A percentile compares a stretch with the other conserved stretches of the same genome.
phyloP scores from a whole-genome alignment of 2,888 invertebrate genomes.

The Oxytorus armatus region DNA sequence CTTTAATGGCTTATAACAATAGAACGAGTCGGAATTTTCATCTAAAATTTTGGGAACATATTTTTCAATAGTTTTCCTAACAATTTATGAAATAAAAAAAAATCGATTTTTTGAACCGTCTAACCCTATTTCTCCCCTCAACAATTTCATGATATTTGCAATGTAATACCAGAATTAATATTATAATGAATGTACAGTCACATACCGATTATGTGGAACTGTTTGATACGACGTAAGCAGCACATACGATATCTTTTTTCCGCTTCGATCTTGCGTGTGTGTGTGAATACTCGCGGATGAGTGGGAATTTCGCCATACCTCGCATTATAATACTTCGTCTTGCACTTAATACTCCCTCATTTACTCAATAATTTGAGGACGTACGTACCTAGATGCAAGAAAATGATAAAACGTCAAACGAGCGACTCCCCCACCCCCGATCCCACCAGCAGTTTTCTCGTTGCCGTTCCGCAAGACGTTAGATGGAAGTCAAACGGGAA shows the following conservation, averaged over 20 bases:
- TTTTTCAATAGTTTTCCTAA: too few relatives aligned
- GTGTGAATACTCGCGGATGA: constrained; percentile 7
- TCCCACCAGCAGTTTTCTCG: constrained; percentile 46
- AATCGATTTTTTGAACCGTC: too few relatives aligned
- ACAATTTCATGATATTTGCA: too few relatives aligned
- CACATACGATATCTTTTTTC: not conserved
- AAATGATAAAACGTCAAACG: constrained; percentile 64
- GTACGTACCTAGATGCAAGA: constrained; percentile 54
- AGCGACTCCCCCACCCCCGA: constrained; percentile 23
- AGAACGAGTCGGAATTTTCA: too few relatives aligned
- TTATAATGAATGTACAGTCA: too few relatives aligned
- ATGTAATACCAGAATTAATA: too few relatives aligned
- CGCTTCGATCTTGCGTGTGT: not conserved
- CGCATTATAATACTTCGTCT: constrained; percentile 53
- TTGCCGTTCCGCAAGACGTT: constrained; percentile 47
- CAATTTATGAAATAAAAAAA: too few relatives aligned
- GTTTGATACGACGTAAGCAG: not conserved
- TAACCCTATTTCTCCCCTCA: too few relatives aligned
- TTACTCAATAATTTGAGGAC: constrained; percentile 60
- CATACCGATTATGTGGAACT: not conserved
- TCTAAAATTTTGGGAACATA: too few relatives aligned
- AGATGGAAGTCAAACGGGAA: constrained; percentile 49
- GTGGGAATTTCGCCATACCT: not conserved
- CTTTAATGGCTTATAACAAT: too few relatives aligned
- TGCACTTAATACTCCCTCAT: constrained; percentile 56